Evolutionary conservation across 2,888 invertebrate species (phyloP).

Genomic region (Microplitis deprimator): DNA sequence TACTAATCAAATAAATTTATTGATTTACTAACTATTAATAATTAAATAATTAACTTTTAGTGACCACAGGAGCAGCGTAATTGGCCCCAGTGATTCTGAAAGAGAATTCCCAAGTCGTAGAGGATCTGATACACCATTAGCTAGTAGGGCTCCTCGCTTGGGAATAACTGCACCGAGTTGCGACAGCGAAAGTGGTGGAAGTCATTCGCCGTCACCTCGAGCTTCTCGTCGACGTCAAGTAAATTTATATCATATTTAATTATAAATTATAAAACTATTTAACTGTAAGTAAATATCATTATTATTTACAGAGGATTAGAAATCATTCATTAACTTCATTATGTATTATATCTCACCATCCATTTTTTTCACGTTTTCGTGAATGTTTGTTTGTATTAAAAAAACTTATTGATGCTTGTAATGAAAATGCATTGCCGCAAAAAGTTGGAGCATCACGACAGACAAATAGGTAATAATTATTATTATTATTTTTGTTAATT

Average conservation of each 20-base stretch:
- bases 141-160: conserved; percentile 73
- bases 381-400: conserved; percentile 97
- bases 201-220: conserved; percentile 88
- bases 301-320: conserved; percentile 80
- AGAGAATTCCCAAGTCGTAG: conserved; percentile 85
- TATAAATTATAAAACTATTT: conserved; percentile 7
- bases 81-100: conserved; percentile 92
- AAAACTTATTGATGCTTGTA: conserved; percentile 97
- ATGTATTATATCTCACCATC: conserved; percentile 98
- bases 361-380: conserved; percentile 98
- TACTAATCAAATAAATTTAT: not conserved
- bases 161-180: conserved; percentile 79
- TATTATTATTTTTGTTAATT: not conserved
- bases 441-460: conserved; percentile 92
- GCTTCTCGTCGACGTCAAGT: conserved; percentile 86
- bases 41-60: conserved; percentile 73
- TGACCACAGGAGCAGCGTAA: conserved; percentile 93
- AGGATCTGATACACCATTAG: conserved; percentile 76
- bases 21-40: not conserved
- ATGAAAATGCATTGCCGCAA: conserved; percentile 91
- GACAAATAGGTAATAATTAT: conserved; percentile 79
- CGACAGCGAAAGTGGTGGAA: conserved; percentile 91
- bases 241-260: conserved; percentile 29
- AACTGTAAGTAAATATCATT: not conserved
- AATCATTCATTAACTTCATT: conserved; percentile 97